Evolutionary conservation across 2,888 invertebrate genomes (phyloP), one percentile per base, ranked within the genome.

Genomic region (Lutraria lutraria): DNA sequence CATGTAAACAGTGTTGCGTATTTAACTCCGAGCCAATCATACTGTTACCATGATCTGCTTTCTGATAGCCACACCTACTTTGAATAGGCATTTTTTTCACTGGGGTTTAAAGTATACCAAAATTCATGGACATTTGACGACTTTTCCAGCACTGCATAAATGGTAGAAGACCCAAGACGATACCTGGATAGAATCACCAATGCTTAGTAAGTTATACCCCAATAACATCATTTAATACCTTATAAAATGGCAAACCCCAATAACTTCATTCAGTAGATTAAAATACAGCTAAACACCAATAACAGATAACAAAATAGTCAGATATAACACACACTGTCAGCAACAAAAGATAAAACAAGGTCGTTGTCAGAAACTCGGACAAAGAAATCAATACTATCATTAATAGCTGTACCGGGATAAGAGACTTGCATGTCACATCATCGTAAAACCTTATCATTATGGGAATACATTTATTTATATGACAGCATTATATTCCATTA

Each of bases 301-400:
- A 60, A 60, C 60, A 21, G 60, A 68, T 68, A n/a, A 68, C 25
- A 25, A 68, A 68, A 68, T 25, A 68, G 25, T 25, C 13, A 68
- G n/a, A 68, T 68, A 25, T 68, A 68, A 68, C 63, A 21, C 12
- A 68, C 63, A 68, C n/a, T 68, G 63, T 25, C 63, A 68, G 63
- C 3, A 21, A 25, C 8, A 68, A 10, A 25, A 25, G 63, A 68
- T 68, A 68, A 63, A 63, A 63, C 63, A 63, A 43, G 63, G 63
- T n/a, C 19, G n/a, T 21, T n/a, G 63, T 63, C n/a, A 12, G 56
- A 68, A 68, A 68, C 63, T 25, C 63, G 12, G 63, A 68, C 63
- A 68, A 25, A 68, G n/a, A 68, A 68, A 68, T 68, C 63, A 68
- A 68, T 68, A 68, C n/a, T n/a, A 25, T 68, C 63, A 68, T 68